phyloP scores from a whole-genome alignment of 1,140 invertebrate species.

The Gryllus bimaculatus region DNA sequence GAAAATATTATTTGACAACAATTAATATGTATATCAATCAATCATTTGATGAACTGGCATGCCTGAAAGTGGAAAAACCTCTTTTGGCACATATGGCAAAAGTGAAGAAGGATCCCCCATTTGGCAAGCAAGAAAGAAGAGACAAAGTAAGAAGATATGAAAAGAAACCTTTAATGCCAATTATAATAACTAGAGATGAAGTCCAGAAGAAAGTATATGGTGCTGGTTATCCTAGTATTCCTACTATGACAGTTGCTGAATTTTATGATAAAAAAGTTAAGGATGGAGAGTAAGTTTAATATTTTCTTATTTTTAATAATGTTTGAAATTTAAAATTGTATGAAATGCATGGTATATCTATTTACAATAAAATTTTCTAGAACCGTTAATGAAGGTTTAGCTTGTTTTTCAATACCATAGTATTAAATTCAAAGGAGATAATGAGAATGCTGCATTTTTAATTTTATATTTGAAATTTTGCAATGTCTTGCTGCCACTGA shows the following conservation, averaged over 20 bases:
- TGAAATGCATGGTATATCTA: too few relatives aligned
- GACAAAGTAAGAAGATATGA: conserved; percentile 7
- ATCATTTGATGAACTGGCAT: conserved; percentile 67
- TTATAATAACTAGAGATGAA: conserved; percentile 85
- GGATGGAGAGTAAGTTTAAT: conserved; percentile 59
- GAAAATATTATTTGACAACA: conserved; percentile 73
- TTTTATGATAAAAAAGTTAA: conserved; percentile 84
- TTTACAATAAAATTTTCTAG: too few relatives aligned
- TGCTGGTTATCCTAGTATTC: conserved; percentile 86
- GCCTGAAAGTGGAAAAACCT: conserved; percentile 58
- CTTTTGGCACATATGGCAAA: conserved; percentile 62
- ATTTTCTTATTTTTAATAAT: background rate
- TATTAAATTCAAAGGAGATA: too few relatives aligned
- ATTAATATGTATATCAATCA: conserved; percentile 64
- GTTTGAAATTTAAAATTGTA: background rate
- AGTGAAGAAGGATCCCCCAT: conserved; percentile 32
- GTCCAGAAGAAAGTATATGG: conserved; percentile 91
- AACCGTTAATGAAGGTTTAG: too few relatives aligned
- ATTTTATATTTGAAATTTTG: too few relatives aligned
- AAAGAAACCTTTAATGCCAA: conserved; percentile 59
- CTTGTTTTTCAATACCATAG: too few relatives aligned
- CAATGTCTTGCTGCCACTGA: too few relatives aligned
- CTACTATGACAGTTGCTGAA: conserved; percentile 86
- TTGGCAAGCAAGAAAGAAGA: background rate
- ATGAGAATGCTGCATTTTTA: too few relatives aligned